phyloP scores from a whole-genome alignment of 2,888 invertebrate genomes.

The Enchytraeus crypticus region DNA sequence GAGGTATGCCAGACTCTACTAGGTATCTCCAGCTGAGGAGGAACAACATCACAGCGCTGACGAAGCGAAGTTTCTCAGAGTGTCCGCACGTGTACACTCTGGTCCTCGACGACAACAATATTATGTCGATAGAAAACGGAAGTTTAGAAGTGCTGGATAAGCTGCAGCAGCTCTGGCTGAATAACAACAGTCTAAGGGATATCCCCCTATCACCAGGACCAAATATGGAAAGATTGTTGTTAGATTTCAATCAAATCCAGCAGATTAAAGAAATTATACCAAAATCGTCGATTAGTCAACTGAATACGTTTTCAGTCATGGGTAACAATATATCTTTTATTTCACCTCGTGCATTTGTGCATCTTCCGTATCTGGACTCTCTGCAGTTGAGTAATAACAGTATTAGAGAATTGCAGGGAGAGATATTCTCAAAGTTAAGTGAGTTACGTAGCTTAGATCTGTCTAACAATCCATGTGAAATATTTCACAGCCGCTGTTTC shows the following conservation, averaged over 20 bases:
- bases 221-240: conserved; percentile 64
- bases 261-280: conserved; percentile 32
- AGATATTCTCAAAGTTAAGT: conserved; percentile 5
- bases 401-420: conserved; percentile 1
- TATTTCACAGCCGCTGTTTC: conserved; percentile 8
- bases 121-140: conserved; percentile 71
- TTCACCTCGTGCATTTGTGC: conserved; percentile 13
- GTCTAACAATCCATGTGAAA: conserved; percentile 14
- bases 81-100: conserved; percentile 61
- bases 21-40: conserved; percentile 24
- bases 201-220: conserved; percentile 73
- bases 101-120: conserved; percentile 69
- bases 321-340: conserved; percentile 22
- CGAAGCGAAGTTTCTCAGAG: conserved; percentile 6
- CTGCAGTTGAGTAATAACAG: conserved; percentile 24
- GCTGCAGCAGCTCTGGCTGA: conserved; percentile 68
- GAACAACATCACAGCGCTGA: conserved; percentile 23
- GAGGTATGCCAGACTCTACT: conserved; percentile 23
- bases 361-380: conserved; percentile 11
- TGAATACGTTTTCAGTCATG: conserved; percentile 23
- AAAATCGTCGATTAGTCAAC: conserved; percentile 7
- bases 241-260: conserved; percentile 65
- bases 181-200: conserved; percentile 62
- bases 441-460: conserved; percentile 8
- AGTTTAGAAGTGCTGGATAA: conserved; percentile 74